These are phyloP conservation scores for Xestia xanthographa DNA, from an alignment of 2,888 invertebrate genomes.

Conservation along the genomic window DNA sequence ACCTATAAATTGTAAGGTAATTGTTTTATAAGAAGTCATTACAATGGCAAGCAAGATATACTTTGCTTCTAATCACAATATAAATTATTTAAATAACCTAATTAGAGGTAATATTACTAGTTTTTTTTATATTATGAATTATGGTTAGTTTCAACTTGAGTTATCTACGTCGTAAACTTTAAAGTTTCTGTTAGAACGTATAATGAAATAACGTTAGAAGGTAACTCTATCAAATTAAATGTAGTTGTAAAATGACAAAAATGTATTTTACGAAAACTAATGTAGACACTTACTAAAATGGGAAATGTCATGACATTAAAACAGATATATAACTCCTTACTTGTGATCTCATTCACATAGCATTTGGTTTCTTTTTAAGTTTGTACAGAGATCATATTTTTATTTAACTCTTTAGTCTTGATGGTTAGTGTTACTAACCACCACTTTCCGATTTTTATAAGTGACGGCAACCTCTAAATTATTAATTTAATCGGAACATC, in stretches of 20 bases:
- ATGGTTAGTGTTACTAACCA: too few relatives aligned
- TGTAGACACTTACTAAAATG: too few relatives aligned
- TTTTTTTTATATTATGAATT: slow-evolving; percentile 1
- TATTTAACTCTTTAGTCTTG: too few relatives aligned
- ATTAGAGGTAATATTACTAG: slow-evolving; percentile 15
- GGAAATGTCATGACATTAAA: too few relatives aligned
- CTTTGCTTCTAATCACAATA: slow-evolving; percentile 30
- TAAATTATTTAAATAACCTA: slow-evolving; percentile 36
- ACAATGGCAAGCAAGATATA: slow-evolving; percentile 4
- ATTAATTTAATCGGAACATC: not conserved
- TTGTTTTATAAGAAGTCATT: slow-evolving; percentile 30
- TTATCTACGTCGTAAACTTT: not conserved
- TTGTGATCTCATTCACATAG: not conserved
- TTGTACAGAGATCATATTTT: not conserved
- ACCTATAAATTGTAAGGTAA: slow-evolving; percentile 4
- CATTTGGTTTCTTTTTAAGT: not conserved
- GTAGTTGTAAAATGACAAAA: not conserved
- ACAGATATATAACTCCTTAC: not conserved
- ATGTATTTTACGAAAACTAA: not conserved
- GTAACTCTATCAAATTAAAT: not conserved
- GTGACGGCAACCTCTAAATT: not conserved
- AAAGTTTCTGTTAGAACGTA: not conserved
- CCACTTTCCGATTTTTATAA: not conserved
- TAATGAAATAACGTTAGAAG: too few relatives aligned
- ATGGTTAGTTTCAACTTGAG: slow-evolving; percentile 3